Conservation (phyloP, 2,113 vertebrate genomes). For the Prunella himalayana region DNA sequence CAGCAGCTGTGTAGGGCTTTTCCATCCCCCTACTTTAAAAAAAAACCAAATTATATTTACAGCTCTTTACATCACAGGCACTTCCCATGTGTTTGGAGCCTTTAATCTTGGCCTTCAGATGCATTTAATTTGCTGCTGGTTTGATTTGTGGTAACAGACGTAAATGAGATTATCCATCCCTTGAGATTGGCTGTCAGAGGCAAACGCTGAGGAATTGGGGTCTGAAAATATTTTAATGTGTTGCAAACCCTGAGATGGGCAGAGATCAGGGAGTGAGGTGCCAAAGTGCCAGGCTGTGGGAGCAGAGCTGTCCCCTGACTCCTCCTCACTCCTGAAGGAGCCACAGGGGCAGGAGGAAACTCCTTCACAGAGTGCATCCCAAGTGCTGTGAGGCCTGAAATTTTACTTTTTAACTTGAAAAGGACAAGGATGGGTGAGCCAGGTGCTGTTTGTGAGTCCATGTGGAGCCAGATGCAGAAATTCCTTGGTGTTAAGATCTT, state of each 20-base stretch:
- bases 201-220: background rate
- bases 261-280: rapidly evolving
- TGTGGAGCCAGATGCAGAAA: background rate
- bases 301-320: background rate
- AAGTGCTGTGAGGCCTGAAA: rapidly evolving
- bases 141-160: background rate
- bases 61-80: background rate
- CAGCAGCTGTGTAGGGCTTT: background rate
- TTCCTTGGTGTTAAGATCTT: background rate
- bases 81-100: background rate
- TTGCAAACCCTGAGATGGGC: background rate
- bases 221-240: background rate
- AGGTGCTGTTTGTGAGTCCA: no score
- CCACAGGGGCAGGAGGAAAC: background rate
- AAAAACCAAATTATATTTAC: rapidly evolving
- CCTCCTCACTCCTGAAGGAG: rapidly evolving
- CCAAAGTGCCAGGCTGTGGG: rapidly evolving
- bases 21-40: background rate
- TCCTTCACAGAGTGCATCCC: rapidly evolving
- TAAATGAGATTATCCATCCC: constrained; percentile 16
- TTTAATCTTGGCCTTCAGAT: constrained; percentile 13
- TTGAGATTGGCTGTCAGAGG: background rate
- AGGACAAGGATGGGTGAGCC: background rate
- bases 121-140: background rate
- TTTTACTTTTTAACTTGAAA: background rate